A percentile compares a stretch with the other conserved stretches of the same genome.
These are phyloP conservation scores for Protophormia terraenovae DNA, from an alignment of 2,888 invertebrate species.

Conservation along the genomic window DNA sequence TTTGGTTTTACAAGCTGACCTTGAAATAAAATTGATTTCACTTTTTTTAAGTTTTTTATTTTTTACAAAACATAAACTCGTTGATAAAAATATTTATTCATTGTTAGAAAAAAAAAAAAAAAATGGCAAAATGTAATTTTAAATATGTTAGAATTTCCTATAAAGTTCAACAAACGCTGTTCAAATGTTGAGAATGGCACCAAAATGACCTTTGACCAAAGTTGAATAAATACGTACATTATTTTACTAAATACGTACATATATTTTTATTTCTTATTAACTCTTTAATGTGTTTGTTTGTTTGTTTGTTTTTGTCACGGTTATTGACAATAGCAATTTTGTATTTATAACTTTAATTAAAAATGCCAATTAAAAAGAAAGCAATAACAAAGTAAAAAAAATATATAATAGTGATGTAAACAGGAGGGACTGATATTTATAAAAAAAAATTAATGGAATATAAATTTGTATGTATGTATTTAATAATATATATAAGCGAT, in stretches of 20 bases:
- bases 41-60: neutral
- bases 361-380: constrained; percentile 5
- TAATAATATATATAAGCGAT: too few relatives aligned
- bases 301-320: constrained; percentile 1
- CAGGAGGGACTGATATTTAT: neutral
- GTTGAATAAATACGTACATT: too few relatives aligned
- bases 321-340: neutral
- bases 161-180: neutral
- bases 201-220: neutral
- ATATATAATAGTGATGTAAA: neutral
- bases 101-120: neutral
- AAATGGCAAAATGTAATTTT: neutral
- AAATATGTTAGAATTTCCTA: neutral
- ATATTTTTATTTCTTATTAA: neutral
- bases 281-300: neutral
- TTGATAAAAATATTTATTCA: neutral
- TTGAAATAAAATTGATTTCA: neutral
- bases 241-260: neutral
- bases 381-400: neutral
- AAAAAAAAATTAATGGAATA: too few relatives aligned
- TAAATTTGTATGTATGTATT: too few relatives aligned
- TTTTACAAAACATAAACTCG: neutral
- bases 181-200: neutral
- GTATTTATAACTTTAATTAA: constrained; percentile 7
- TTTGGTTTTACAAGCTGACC: neutral